These are phyloP conservation scores for Pampus argenteus DNA, from an alignment of 2,797 vertebrate genomes.

Conservation along the genomic window DNA sequence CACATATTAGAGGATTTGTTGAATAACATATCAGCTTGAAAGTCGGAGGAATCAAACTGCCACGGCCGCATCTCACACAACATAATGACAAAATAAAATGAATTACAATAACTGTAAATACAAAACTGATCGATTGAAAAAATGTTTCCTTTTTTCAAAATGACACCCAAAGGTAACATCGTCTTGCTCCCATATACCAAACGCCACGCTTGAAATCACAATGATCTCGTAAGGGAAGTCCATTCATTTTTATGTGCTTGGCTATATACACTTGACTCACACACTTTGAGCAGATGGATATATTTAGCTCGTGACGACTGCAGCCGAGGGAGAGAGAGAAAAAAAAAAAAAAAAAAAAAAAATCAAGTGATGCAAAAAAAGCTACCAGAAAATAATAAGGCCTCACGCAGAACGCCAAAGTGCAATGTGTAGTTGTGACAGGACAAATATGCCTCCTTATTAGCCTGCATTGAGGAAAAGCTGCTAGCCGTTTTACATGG, in stretches of 20 bases:
- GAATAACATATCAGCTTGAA: slow-evolving; percentile 55
- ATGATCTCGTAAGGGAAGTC: slow-evolving; percentile 60
- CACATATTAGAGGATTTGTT: slow-evolving; percentile 65
- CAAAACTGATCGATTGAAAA: slow-evolving; percentile 7
- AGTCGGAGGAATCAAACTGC: slow-evolving; percentile 44
- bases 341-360: slow-evolving; percentile 12
- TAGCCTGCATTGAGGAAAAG: slow-evolving; percentile 51
- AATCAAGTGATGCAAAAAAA: slow-evolving; percentile 47
- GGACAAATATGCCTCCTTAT: slow-evolving; percentile 61
- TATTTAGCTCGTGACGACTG: slow-evolving; percentile 69
- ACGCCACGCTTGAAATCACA: slow-evolving; percentile 39
- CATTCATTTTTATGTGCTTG: slow-evolving; percentile 58
- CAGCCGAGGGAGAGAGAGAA: slow-evolving; percentile 50
- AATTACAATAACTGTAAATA: slow-evolving; percentile 36
- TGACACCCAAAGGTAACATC: slow-evolving; percentile 31
- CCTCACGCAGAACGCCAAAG: slow-evolving; percentile 49
- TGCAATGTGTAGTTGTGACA: slow-evolving; percentile 56
- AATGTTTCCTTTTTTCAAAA: slow-evolving; percentile 2
- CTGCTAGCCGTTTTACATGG: slow-evolving; percentile 39
- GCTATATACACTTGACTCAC: slow-evolving; percentile 61
- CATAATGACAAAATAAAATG: slow-evolving; percentile 45
- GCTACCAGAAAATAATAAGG: slow-evolving; percentile 57
- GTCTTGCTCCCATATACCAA: slow-evolving; percentile 40
- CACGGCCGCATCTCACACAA: slow-evolving; percentile 18
- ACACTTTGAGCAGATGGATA: slow-evolving; percentile 71